A percentile compares a stretch with the other conserved stretches of the same genome.
Conservation (phyloP, 2,797 vertebrate species). For the Sebastolobus altivelis region DNA sequence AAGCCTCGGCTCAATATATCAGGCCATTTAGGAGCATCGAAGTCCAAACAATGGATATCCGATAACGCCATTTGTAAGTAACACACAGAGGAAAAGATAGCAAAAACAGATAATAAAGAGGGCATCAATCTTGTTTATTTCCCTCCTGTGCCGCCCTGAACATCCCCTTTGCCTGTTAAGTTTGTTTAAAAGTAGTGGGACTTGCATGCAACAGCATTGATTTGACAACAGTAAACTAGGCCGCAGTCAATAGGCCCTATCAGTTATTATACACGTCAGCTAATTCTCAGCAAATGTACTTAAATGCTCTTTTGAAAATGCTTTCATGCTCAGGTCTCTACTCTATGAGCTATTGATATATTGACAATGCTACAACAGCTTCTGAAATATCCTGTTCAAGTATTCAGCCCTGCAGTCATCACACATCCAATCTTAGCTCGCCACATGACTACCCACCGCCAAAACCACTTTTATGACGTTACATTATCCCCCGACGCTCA, state of each 20-base stretch:
- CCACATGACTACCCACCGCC: conserved; percentile 79
- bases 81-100: conserved; percentile 84
- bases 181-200: conserved; percentile 86
- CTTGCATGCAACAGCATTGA: conserved; percentile 84
- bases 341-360: conserved; percentile 87
- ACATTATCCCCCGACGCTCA: conserved; percentile 76
- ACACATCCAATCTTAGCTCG: conserved; percentile 79
- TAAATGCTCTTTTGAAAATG: conserved; percentile 88
- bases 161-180: conserved; percentile 79
- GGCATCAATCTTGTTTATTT: conserved; percentile 89
- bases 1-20: conserved; percentile 87
- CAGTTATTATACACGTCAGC: conserved; percentile 89
- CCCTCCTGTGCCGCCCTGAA: conserved; percentile 80
- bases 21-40: conserved; percentile 86
- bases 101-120: conserved; percentile 89
- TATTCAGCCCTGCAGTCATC: conserved; percentile 87
- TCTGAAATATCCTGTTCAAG: conserved; percentile 88
- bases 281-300: conserved; percentile 88
- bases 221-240: conserved; percentile 86
- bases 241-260: conserved; percentile 84
- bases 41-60: conserved; percentile 89
- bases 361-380: conserved; percentile 86
- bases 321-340: conserved; percentile 84
- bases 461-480: conserved; percentile 83
- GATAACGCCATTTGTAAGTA: conserved; percentile 89